Conservation (phyloP, 2,888 invertebrate genomes). For the Allophyes oxyacanthae region DNA sequence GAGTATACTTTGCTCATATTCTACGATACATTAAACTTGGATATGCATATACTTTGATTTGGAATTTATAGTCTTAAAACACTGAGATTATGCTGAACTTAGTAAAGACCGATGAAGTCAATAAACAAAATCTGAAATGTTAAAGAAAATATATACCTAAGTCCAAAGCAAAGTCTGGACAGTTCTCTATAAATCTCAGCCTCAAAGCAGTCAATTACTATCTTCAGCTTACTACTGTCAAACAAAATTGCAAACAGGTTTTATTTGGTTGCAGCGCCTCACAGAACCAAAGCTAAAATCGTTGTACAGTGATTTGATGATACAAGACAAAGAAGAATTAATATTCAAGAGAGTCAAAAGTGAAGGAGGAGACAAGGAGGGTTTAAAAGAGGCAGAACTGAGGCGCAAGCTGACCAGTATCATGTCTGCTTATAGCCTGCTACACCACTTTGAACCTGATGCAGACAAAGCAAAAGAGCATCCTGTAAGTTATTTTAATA, state of each 20-base stretch:
- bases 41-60: too few relatives aligned
- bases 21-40: too few relatives aligned
- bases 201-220: too few relatives aligned
- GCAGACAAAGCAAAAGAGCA: slow-evolving; percentile 90
- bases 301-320: slow-evolving; percentile 95
- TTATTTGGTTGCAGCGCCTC: slow-evolving; percentile 90
- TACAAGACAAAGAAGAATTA: slow-evolving; percentile 98
- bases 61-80: too few relatives aligned
- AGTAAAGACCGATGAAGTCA: too few relatives aligned
- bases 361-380: slow-evolving; percentile 96
- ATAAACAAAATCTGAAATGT: too few relatives aligned
- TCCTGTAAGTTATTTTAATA: slow-evolving; percentile 74
- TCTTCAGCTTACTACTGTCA: too few relatives aligned
- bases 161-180: too few relatives aligned
- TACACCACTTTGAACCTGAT: slow-evolving; percentile 94
- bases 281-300: slow-evolving; percentile 95
- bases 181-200: too few relatives aligned
- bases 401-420: slow-evolving; percentile 94
- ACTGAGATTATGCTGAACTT: too few relatives aligned
- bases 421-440: slow-evolving; percentile 94
- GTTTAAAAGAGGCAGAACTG: slow-evolving; percentile 94
- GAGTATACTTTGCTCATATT: too few relatives aligned
- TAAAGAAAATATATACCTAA: too few relatives aligned
- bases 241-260: neutral
- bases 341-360: slow-evolving; percentile 94